Percentiles rank a stretch among this genome's conserved stretches.
phyloP scores from a whole-genome alignment of 2,113 vertebrate species.

The Setophaga coronata region DNA sequence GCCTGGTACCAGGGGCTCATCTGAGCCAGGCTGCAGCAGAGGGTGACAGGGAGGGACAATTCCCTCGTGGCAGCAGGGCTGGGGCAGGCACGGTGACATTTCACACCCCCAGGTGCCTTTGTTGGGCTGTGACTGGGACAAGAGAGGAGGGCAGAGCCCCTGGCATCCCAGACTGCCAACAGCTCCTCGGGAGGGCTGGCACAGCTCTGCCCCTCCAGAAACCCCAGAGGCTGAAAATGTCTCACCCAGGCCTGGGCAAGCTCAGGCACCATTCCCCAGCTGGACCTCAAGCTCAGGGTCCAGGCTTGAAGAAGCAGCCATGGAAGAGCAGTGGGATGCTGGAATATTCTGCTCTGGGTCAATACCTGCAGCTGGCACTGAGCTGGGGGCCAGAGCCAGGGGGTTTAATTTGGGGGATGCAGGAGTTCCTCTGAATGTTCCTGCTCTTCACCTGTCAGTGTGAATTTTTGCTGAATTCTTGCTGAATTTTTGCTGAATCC shows the following conservation, averaged over 20 bases:
- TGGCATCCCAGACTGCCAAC: neutral
- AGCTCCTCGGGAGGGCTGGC: neutral
- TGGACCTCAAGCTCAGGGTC: no score
- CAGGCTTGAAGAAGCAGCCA: no score
- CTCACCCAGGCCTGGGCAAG: no score
- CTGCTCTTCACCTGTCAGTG: fast-evolving
- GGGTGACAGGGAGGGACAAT: slow-evolving; percentile 21
- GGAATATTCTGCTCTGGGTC: fast-evolving
- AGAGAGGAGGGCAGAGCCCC: slow-evolving; percentile 41
- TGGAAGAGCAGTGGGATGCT: neutral
- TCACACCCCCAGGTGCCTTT: neutral
- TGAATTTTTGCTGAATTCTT: fast-evolving
- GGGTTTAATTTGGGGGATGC: fast-evolving
- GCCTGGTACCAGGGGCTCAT: neutral
- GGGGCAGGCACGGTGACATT: slow-evolving; percentile 33
- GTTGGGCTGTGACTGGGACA: slow-evolving; percentile 18
- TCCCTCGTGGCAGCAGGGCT: neutral
- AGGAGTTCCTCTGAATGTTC: fast-evolving
- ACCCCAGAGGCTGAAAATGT: neutral
- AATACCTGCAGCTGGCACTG: fast-evolving
- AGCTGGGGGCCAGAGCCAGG: neutral
- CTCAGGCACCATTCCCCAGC: no score
- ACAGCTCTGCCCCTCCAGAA: neutral
- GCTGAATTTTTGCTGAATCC: fast-evolving
- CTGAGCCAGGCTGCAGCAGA: neutral